Evolutionary conservation across 2,113 vertebrate species (phyloP), one percentile per base, ranked within the genome.

Genomic region (Albula goreensis): DNA sequence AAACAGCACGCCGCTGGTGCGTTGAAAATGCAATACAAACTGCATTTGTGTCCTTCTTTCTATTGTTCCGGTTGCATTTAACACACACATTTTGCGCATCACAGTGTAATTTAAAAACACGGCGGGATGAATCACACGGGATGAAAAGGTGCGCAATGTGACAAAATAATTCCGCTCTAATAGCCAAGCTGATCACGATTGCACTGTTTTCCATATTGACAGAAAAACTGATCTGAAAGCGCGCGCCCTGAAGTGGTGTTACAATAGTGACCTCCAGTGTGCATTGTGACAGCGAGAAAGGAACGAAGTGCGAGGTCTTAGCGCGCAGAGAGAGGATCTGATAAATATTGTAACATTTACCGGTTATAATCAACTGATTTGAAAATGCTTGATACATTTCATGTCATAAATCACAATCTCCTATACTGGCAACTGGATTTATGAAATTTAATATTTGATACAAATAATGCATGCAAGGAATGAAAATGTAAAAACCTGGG

Each of bases 191-290:
- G 4, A 74, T 74, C 60, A 66, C 19, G 15, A 19, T 66, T 66
- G 60, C 70, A 74, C n/a, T 74, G 2, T 74, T 9, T 74, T 74
- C 7, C 70, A 74, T 74, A 74, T 74, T 31, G 31, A 22, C 70
- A 74, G n/a, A 7, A 74, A 31, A 25, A 74, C 70, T 25, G 25
- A 25, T 74, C 25, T 3, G 70, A 74, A 74, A 3, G 70, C 63
- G 22, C 63, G 22, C 50, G 25, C 49, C 48, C 50, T 81, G 50
- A 53, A 25, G 50, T 50, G 80, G 53, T 91, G 94, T 91, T 90
- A 88, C 94, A 93, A 94, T 52, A 94, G 91, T 95, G 94, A 95
- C 94, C 92, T 93, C 94, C 92, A 93, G 93, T 77, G 93, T 92
- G 89, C 80, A 88, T 77, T 48, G 52, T 12, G 19, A 74, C 74